phyloP scores from a whole-genome alignment of 2,888 invertebrate species.

The Troides oblongomaculatus region DNA sequence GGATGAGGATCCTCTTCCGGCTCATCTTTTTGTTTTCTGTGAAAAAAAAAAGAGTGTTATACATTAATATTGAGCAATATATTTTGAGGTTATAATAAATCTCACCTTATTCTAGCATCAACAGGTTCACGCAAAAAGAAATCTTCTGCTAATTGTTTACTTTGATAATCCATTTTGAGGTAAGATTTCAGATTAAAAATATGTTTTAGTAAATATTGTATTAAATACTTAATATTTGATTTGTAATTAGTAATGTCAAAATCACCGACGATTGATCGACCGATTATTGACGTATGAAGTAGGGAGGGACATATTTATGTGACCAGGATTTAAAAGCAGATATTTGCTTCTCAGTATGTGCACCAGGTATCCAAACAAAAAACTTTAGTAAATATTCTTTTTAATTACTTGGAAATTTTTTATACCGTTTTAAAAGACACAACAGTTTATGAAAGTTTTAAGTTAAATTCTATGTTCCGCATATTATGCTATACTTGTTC shows the following conservation, averaged over 20 bases:
- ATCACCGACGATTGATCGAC: background rate
- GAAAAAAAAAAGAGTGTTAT: conserved; percentile 15
- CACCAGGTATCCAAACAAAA: no score
- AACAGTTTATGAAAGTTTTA: no score
- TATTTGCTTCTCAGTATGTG: no score
- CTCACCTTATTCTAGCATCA: conserved; percentile 81
- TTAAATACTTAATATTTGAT: background rate
- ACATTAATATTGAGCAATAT: conserved; percentile 38
- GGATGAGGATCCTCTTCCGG: conserved; percentile 72
- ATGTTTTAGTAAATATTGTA: background rate
- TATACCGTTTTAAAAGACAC: no score
- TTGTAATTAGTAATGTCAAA: conserved; percentile 1
- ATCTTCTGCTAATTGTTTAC: conserved; percentile 81
- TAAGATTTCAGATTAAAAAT: conserved; percentile 17
- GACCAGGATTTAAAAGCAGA: no score
- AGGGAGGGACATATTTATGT: no score
- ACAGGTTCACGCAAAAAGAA: conserved; percentile 82
- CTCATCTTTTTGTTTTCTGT: conserved; percentile 66
- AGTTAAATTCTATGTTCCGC: no score
- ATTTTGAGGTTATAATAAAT: conserved; percentile 16
- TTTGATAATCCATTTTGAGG: conserved; percentile 77
- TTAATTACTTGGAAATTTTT: no score
- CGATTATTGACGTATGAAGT: background rate
- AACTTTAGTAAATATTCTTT: no score
- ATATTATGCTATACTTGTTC: no score